phyloP scores from a whole-genome alignment of 1,140 invertebrate genomes.

The Agrypnia vestita region DNA sequence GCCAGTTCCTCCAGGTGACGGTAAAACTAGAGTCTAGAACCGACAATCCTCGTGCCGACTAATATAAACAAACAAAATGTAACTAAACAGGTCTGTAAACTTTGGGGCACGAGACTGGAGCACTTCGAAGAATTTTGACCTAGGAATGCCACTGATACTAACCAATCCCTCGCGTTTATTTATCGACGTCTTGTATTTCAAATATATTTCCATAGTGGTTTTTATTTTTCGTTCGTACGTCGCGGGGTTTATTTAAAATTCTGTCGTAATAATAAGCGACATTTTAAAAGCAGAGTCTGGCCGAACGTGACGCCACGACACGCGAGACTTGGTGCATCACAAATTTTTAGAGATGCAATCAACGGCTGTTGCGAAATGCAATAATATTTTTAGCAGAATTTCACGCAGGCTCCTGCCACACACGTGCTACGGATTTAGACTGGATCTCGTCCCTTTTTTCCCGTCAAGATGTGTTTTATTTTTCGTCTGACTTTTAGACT shows the following conservation, averaged over 20 bases:
- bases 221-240: no score
- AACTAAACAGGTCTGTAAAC: slow-evolving; percentile 55
- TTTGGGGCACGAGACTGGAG: slow-evolving; percentile 45
- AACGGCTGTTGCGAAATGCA: slow-evolving; percentile 46
- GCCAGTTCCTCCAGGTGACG: neutral
- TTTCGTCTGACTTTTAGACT: slow-evolving; percentile 63
- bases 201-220: no score
- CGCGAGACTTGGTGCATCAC: slow-evolving; percentile 17
- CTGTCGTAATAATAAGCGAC: neutral
- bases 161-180: slow-evolving; percentile 41
- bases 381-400: slow-evolving; percentile 58
- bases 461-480: slow-evolving; percentile 51
- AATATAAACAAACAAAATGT: slow-evolving; percentile 52
- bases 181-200: neutral
- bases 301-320: neutral
- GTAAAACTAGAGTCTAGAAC: slow-evolving; percentile 4
- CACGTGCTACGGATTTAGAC: slow-evolving; percentile 57
- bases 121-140: slow-evolving; percentile 57
- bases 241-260: neutral
- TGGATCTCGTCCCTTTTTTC: slow-evolving; percentile 48
- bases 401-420: slow-evolving; percentile 56
- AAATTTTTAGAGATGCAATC: slow-evolving; percentile 33
- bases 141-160: slow-evolving; percentile 49
- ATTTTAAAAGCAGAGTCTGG: neutral
- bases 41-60: neutral